A percentile compares a stretch with the other conserved stretches of the same genome.
phyloP scores from a whole-genome alignment of 2,888 invertebrate genomes.

The Trichogramma evanescens region DNA sequence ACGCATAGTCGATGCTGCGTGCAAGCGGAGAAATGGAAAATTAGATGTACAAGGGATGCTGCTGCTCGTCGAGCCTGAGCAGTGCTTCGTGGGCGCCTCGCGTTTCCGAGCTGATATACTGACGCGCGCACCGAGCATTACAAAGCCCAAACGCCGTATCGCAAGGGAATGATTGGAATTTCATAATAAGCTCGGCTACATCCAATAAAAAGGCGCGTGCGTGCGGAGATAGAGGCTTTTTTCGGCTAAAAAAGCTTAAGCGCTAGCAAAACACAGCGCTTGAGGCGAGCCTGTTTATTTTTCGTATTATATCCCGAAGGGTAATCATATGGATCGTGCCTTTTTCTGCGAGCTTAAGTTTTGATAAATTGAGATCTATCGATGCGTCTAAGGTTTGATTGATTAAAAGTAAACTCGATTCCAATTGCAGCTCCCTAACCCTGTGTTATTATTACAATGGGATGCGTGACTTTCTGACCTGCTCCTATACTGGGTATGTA shows the following conservation, averaged over 20 bases:
- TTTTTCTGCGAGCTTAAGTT: neutral
- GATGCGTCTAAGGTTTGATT: constrained; percentile 7
- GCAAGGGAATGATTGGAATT: constrained; percentile 8
- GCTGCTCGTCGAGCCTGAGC: too few species aligned
- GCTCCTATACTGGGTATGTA: too few species aligned
- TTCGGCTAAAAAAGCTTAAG: neutral
- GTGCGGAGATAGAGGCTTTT: neutral
- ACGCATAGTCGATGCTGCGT: too few species aligned
- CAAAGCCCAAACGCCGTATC: too few species aligned
- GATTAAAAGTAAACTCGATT: constrained; percentile 16
- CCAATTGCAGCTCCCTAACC: neutral
- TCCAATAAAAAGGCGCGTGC: neutral
- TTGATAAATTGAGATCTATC: constrained; percentile 14
- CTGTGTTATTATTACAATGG: too few species aligned
- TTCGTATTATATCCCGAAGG: constrained; percentile 9
- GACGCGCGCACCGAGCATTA: too few species aligned
- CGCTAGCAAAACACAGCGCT: too few species aligned
- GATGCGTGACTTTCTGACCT: too few species aligned
- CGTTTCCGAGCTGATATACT: too few species aligned
- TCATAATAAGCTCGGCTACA: constrained; percentile 10
- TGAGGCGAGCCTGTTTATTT: neutral
- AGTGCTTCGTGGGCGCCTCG: too few species aligned
- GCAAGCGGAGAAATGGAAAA: too few species aligned
- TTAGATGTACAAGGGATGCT: too few species aligned
- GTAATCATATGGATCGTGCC: neutral